Percentiles rank a stretch among this genome's conserved stretches.
phyloP scores from a whole-genome alignment of 2,797 vertebrate genomes.

The Pristis pectinata region DNA sequence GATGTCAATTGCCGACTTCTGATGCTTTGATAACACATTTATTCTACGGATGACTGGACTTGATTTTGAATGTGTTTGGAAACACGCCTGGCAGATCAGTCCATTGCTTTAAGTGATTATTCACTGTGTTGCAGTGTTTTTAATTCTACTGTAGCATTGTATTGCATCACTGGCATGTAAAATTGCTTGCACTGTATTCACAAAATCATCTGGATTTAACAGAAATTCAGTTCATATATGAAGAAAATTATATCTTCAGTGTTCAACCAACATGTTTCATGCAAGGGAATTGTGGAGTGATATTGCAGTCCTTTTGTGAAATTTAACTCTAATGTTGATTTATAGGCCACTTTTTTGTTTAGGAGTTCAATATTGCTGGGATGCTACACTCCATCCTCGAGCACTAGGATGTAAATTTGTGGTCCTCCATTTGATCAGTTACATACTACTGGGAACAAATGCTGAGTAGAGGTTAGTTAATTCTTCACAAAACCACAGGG shows the following conservation, averaged over 20 bases:
- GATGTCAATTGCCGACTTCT: slow-evolving; percentile 3
- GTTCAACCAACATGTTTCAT: not conserved
- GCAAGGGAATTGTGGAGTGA: not conserved
- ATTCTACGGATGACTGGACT: not conserved
- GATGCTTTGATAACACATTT: slow-evolving; percentile 30
- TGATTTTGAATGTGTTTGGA: slow-evolving; percentile 28
- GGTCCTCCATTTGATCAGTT: not conserved
- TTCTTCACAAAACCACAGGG: not conserved
- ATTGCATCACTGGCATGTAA: slow-evolving; percentile 23
- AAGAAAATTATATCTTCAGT: too few relatives aligned
- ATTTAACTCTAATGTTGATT: not conserved
- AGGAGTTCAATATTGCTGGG: not conserved
- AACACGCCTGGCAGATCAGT: slow-evolving; percentile 22
- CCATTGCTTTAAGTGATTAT: slow-evolving; percentile 30
- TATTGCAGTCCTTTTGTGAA: not conserved
- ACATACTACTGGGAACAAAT: not conserved
- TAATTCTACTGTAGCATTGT: slow-evolving; percentile 16
- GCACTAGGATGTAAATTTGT: not conserved
- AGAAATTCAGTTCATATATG: not conserved
- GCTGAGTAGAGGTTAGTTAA: not conserved
- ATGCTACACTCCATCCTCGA: not conserved
- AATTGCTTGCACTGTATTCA: slow-evolving; percentile 2
- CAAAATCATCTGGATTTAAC: not conserved
- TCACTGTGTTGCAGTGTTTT: slow-evolving; percentile 14
- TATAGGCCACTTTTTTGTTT: not conserved